A percentile compares a stretch with the other conserved stretches of the same genome.
These are phyloP conservation scores for Rhinoptilus africanus DNA, from an alignment of 2,113 vertebrate species.

Conservation along the genomic window DNA sequence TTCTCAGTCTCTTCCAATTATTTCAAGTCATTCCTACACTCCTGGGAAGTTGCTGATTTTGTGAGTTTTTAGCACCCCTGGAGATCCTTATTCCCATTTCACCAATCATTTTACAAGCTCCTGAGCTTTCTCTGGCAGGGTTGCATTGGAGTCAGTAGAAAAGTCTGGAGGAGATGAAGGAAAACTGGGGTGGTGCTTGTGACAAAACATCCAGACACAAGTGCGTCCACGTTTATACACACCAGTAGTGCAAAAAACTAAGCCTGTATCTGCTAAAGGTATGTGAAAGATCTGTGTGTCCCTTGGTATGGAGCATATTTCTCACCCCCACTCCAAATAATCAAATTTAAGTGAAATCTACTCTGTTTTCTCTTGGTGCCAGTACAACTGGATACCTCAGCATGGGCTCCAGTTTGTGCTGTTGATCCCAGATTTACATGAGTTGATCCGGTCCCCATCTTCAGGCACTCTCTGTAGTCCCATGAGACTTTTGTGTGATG, in stretches of 20 bases:
- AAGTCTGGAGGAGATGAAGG: neutral
- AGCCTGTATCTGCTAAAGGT: neutral
- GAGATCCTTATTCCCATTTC: neutral
- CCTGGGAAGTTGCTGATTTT: slow-evolving; percentile 4
- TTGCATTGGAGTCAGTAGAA: neutral
- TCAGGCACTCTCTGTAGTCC: neutral
- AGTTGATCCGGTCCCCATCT: neutral
- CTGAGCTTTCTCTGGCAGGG: neutral
- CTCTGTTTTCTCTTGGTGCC: neutral
- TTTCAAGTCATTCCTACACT: neutral
- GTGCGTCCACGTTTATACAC: neutral
- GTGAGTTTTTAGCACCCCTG: neutral
- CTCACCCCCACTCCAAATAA: neutral
- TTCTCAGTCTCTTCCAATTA: slow-evolving; percentile 4
- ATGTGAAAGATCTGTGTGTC: neutral
- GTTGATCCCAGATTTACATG: neutral
- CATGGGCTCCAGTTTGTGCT: neutral
- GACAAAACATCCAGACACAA: neutral
- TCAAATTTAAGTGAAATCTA: neutral
- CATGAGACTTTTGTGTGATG: neutral
- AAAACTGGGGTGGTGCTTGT: neutral
- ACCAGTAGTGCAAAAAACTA: neutral
- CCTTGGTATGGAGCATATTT: neutral
- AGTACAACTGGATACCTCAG: neutral
- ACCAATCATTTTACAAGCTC: neutral